Percentiles rank a stretch among this genome's conserved stretches.
These are phyloP conservation scores for Schizaphis graminum DNA, from an alignment of 2,888 invertebrate species.

Conservation along the genomic window DNA sequence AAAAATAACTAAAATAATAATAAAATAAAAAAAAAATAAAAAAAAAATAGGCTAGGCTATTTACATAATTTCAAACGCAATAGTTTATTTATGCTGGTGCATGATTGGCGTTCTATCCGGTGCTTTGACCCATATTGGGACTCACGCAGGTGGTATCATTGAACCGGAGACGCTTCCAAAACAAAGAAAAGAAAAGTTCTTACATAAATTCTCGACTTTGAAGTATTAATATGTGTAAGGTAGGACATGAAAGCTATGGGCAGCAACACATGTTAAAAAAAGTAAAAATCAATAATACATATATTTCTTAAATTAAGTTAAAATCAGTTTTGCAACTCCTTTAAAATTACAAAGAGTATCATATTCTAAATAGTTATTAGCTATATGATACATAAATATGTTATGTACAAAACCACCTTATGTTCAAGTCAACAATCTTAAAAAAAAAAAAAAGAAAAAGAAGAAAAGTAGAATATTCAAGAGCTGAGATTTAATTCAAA, in stretches of 20 bases:
- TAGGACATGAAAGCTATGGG: conserved; percentile 32
- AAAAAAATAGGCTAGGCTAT: conserved; percentile 63
- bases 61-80: conserved; percentile 59
- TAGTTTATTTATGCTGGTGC: conserved; percentile 57
- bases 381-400: conserved; percentile 23
- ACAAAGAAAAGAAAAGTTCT: conserved; percentile 63
- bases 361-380: not conserved
- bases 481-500: conserved; percentile 12
- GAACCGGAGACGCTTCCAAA: conserved; percentile 64
- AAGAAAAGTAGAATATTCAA: not conserved
- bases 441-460: not conserved
- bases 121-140: conserved; percentile 61
- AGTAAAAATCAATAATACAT: conserved; percentile 26
- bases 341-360: conserved; percentile 13
- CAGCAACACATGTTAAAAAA: conserved; percentile 34
- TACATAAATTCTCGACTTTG: conserved; percentile 55
- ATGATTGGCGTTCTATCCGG: conserved; percentile 60
- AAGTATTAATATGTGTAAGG: conserved; percentile 29
- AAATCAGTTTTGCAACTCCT: conserved; percentile 25
- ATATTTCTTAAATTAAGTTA: conserved; percentile 27
- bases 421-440: not conserved
- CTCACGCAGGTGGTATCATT: conserved; percentile 64
- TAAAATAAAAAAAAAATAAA: conserved; percentile 51
- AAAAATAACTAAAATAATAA: conserved; percentile 49
- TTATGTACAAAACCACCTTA: conserved; percentile 30